Conservation (phyloP, 1,140 invertebrate genomes). For the Caenorhabditis inopinata region DNA sequence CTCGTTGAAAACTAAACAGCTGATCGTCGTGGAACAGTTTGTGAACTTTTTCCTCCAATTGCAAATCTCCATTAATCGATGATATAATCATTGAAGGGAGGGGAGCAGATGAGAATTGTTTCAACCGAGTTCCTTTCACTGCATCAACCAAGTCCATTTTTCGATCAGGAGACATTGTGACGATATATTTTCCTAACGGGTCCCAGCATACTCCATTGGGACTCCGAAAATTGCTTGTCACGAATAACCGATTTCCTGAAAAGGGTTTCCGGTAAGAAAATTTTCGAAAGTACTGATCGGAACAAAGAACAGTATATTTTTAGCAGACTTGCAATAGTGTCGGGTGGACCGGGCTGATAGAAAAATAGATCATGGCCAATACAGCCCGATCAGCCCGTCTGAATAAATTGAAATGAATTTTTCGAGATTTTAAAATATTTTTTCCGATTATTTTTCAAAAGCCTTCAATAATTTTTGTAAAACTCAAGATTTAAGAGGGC, state of each 20-base stretch:
- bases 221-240: conserved; percentile 37
- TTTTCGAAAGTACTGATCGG: not conserved
- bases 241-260: conserved; percentile 47
- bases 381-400: too few species aligned
- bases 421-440: too few species aligned
- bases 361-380: too few species aligned
- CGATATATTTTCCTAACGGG: conserved; percentile 47
- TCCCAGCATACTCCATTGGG: conserved; percentile 52
- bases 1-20: conserved; percentile 41
- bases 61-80: not conserved
- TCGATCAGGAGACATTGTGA: conserved; percentile 49
- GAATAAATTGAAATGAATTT: too few species aligned
- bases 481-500: too few species aligned
- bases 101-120: not conserved
- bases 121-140: conserved; percentile 35
- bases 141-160: conserved; percentile 48
- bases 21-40: conserved; percentile 52
- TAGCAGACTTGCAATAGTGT: not conserved
- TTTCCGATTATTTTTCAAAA: too few species aligned
- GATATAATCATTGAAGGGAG: not conserved
- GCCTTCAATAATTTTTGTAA: too few species aligned
- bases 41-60: not conserved
- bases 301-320: not conserved
- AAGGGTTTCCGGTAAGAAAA: too few species aligned
- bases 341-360: too few species aligned